Base-by-base conservation (phyloP, 2,113 vertebrate species). In the Xiphias gladius region DNA sequence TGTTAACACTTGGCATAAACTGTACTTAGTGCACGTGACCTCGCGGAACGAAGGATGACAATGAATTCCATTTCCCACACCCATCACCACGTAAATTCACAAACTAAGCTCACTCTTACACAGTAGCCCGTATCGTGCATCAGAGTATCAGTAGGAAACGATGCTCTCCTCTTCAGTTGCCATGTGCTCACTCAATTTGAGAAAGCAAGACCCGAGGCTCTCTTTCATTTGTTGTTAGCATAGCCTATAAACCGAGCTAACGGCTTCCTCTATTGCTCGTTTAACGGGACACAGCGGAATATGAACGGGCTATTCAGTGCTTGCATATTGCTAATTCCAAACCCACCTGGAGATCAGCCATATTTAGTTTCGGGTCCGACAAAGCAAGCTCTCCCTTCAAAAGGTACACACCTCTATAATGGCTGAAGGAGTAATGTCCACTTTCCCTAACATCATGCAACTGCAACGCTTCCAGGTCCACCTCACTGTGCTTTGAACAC, bases 291-390 rank as follows among this genome's bases (percentile, higher is more conserved):
- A 5, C 17, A 2, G 4, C 5, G 17, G 0, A n/a, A 32, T 3
- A 32, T 2, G 20, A 17, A 19, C 16, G 0, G 5, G 4, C 39
- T 37, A 7, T 41, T 4, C 0, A 5, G 14, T 7, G 14, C 2
- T 10, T 7, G 22, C 16, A 54, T 1, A 10, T 2, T 17, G 12
- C 58, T 5, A 0, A 4, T 2, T 39, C 7, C 0, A 58, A 19
- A 90, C 89, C 7, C n/a, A 88, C 89, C 86, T 90, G 70, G 24
- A 86, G 57, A 0, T 90, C 89, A n/a, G 89, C 80, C 89, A 90
- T 90, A 2, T 52, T 68, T 11, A 24, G 10, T 35, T n/a, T 8
- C n/a, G 11, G 4, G 10, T 57, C n/a, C 10, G 8, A 13, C 54
- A 24, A 4, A 12, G n/a, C 2, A 19, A 43, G 26, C 13, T 10